Base-by-base conservation (phyloP, 2,888 invertebrate genomes). In the Nomada ferruginata region DNA sequence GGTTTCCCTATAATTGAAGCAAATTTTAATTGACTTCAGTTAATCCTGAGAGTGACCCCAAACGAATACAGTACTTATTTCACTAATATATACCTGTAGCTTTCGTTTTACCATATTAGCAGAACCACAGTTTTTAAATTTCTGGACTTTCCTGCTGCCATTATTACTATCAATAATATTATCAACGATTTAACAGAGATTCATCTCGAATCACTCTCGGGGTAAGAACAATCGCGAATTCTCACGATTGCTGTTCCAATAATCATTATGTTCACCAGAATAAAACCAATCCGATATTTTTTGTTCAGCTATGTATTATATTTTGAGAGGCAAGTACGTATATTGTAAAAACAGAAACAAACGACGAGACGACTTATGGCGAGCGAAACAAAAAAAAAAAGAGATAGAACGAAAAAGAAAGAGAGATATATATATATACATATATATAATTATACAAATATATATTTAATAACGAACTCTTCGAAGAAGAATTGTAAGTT, bases 381-480 rank as follows among this genome's bases (percentile, higher is more conserved):
- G n/a, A 73, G 73, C 26, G 73, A 69, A 52, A 81, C 36, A 61
- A 60, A 76, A 57, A 60, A 76, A 57, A 20, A 53, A 20, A n/a
- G 57, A 55, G 57, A 52, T 52, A 52, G 29, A 57, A 26, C 20
- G 11, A 42, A 50, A 63, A 65, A 52, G 20, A 52, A 42, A 57
- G 59, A 73, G 36, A 79, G 47, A 76, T 64, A 77, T 57, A 71
- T 63, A 71, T 63, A 77, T 72, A 86, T 70, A 84, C 65, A 77
- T 66, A 83, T 59, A 87, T 72, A 84, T 70, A 77, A 66, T 82
- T 64, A 84, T 70, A 83, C 57, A 79, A 50, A 83, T 76, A 77
- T 83, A 87, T 80, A 83, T 86, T 75, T 85, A 83, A 77, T 86
- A 63, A 87, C 82, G 23, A 61, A 86, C 71, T 79, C 74, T 84